Base-by-base conservation (phyloP, 2,888 invertebrate species). In the Actias luna region DNA sequence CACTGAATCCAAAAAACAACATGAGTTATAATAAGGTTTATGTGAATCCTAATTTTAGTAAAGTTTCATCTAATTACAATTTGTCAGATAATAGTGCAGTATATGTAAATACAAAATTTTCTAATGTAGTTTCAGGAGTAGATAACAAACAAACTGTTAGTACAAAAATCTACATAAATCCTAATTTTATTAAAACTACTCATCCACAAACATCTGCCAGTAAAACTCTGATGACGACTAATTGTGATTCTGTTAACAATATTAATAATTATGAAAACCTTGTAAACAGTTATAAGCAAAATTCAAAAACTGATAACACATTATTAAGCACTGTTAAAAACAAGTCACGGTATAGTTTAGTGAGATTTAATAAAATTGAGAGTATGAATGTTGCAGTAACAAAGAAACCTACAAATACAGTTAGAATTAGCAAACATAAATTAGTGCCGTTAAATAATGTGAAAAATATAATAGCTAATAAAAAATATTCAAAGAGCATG, bases 131-230 rank as follows among this genome's bases (percentile, higher is more conserved):
- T 62, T 59, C 70, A 61, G 73, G 68, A 63, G 42, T 27, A 62
- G 69, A 63, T 55, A 65, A 59, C 65, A 61, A 60, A 29, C 60
- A 64, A 62, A 59, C 64, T 62, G 72, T 64, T 63, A 81, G 78
- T 57, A 70, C 79, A 52, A 88, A 77, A 74, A 93, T 93, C 69
- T 90, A 89, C 79, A 78, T 93, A 0, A 94, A 93, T 76, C 94
- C 93, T 35, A 87, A 89, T 80, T 90, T 93, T 77, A 75, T 64
- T 5, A 58, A 29, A 55, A 39, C 46, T 31, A 2, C 2, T 7
- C 42, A 61, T 27, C 27, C 61, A 29, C 31, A 46, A 36, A 33
- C 22, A 46, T 0, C 61, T 14, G 8, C 14, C n/a, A 31, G 16
- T n/a, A 14, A 58, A 27, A 0, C 22, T 22, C 31, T 25, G 1